Base-by-base conservation (phyloP, 2,888 invertebrate genomes). In the Mimumesa dahlbomi region DNA sequence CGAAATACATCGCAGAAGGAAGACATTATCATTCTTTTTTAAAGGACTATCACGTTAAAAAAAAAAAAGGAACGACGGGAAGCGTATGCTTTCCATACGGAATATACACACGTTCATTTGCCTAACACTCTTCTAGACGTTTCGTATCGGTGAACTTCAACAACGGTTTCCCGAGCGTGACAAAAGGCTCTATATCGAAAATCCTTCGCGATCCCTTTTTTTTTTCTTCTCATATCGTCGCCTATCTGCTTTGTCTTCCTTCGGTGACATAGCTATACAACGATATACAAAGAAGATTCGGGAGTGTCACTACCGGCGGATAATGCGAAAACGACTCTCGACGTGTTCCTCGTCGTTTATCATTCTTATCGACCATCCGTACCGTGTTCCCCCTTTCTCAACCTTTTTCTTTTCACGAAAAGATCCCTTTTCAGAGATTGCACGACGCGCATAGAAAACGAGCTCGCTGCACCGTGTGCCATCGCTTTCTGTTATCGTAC, bases 291-390 rank as follows among this genome's bases (percentile, higher is more conserved):
- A 21, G 48, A 53, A 52, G 43, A 36, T 43, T 48, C 45, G 5
- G 7, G 18, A 56, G 56, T 34, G 56, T 36, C 34, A 34, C 34
- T 19, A 22, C 34, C 50, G 19, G n/a, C 14, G 59, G 25, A n/a
- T 50, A 59, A 59, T 34, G 61, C 49, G 56, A 52, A 56, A 72
- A 63, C 50, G 22, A 46, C 45, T 64, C 42, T n/a, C 54, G 22
- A 22, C 52, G 40, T 13, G 63, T 29, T 48, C 29, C 38, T 21
- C 29, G 38, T 61, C 67, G 53, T 73, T 64, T 64, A 73, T 72
- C 67, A 67, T 61, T 74, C 64, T 72, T 72, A 73, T 61, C 61
- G 16, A 66, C 7, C 21, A 18, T 40, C 40, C 52, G 46, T 34
- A 14, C 22, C 13, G 13, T 9, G 13, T 25, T 2, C 31, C 14